Percentiles rank a stretch among this genome's conserved stretches.
Evolutionary conservation across 1,140 invertebrate species (phyloP).

Genomic region (Condylostylus longicornis): DNA sequence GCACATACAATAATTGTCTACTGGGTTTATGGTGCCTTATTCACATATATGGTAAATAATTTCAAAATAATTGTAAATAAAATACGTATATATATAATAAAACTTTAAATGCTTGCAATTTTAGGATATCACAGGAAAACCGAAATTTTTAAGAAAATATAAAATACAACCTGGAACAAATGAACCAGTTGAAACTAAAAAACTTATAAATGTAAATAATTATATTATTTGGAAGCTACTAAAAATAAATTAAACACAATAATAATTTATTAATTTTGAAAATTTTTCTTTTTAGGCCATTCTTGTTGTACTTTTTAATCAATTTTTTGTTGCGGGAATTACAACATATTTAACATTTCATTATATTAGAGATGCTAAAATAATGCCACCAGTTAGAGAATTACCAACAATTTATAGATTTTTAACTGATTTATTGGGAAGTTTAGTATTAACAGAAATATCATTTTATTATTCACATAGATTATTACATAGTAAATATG

Average conservation of each 20-base stretch:
- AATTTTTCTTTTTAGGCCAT: no score
- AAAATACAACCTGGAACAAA: constrained; percentile 70
- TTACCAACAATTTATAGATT: constrained; percentile 66
- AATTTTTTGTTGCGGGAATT: no score
- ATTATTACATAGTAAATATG: constrained; percentile 50
- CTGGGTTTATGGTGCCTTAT: constrained; percentile 56
- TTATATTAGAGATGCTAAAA: no score
- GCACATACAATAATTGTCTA: constrained; percentile 44
- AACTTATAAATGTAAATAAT: constrained; percentile 33
- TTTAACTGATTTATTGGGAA: constrained; percentile 52
- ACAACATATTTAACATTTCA: no score
- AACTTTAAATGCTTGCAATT: no score
- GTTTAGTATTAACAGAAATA: constrained; percentile 63
- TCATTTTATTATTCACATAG: constrained; percentile 79
- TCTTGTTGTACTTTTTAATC: no score
- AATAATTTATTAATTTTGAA: no score
- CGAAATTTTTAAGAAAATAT: constrained; percentile 49
- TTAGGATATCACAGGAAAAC: constrained; percentile 58
- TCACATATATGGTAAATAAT: constrained; percentile 52
- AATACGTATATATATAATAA: no score
- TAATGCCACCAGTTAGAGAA: no score
- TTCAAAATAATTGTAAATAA: no score
- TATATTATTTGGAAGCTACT: no score
- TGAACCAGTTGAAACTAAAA: constrained; percentile 47
- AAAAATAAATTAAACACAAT: no score